Evolutionary conservation across 2,797 vertebrate species (phyloP).

Genomic region (Melanotaenia boesemani): DNA sequence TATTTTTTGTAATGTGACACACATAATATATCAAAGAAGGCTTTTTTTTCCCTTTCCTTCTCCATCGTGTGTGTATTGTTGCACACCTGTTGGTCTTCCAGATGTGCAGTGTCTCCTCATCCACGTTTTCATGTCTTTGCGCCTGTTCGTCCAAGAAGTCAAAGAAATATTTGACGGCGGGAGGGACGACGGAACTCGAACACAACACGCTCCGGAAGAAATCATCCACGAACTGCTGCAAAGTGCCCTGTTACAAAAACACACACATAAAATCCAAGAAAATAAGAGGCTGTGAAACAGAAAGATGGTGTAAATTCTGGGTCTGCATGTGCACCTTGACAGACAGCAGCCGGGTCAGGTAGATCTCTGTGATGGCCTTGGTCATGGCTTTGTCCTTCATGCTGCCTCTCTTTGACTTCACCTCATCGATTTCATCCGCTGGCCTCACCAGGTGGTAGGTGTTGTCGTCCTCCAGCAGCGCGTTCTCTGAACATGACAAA

Average conservation of each 20-base stretch:
- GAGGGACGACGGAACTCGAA: conserved; percentile 88
- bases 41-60: too few relatives aligned
- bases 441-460: conserved; percentile 95
- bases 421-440: conserved; percentile 92
- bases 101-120: conserved; percentile 98
- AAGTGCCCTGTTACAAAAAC: conserved; percentile 86
- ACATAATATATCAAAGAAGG: too few relatives aligned
- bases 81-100: conserved; percentile 98
- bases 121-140: conserved; percentile 92
- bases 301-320: not conserved
- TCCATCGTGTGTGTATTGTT: too few relatives aligned
- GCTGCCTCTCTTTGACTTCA: conserved; percentile 94
- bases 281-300: not conserved
- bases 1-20: too few relatives aligned
- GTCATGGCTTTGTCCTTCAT: conserved; percentile 97
- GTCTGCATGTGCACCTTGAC: conserved; percentile 87
- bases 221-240: conserved; percentile 98
- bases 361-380: conserved; percentile 99
- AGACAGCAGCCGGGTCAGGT: conserved; percentile 95
- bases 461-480: conserved; percentile 95
- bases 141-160: conserved; percentile 98
- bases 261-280: not conserved
- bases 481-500: conserved; percentile 79
- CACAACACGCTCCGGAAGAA: conserved; percentile 95
- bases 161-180: conserved; percentile 97